Evolutionary conservation across 2,113 vertebrate genomes (phyloP).

Genomic region (Gadus chalcogrammus): DNA sequence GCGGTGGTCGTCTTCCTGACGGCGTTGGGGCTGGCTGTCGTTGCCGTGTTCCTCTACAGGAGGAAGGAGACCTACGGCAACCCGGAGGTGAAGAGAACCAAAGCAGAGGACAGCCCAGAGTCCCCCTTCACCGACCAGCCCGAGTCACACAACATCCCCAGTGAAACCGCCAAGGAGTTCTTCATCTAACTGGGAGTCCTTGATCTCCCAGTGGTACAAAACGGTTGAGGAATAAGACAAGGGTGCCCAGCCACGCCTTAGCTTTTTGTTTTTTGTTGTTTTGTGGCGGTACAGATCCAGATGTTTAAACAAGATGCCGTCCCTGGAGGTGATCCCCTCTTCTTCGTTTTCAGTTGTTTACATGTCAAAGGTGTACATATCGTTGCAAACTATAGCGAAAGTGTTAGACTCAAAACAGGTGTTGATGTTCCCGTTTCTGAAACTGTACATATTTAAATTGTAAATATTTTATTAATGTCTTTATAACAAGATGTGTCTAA

Average conservation of each 20-base stretch:
- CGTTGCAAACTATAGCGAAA: constrained; percentile 34
- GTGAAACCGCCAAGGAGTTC: constrained; percentile 89
- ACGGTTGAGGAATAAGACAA: constrained; percentile 14
- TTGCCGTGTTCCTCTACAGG: constrained; percentile 77
- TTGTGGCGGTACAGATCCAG: constrained; percentile 3
- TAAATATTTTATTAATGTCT: constrained; percentile 56
- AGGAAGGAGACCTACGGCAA: constrained; percentile 82
- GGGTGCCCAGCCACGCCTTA: constrained; percentile 28
- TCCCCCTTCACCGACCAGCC: constrained; percentile 81
- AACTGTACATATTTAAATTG: constrained; percentile 61
- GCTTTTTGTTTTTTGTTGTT: no score
- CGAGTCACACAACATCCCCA: constrained; percentile 74
- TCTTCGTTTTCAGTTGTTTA: constrained; percentile 32
- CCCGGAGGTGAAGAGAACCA: constrained; percentile 78
- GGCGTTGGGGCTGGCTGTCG: constrained; percentile 77
- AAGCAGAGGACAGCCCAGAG: constrained; percentile 81
- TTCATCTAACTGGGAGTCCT: constrained; percentile 78
- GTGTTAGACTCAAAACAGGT: constrained; percentile 27
- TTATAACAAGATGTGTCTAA: constrained; percentile 51
- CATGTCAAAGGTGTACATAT: constrained; percentile 37
- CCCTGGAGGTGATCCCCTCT: constrained; percentile 5
- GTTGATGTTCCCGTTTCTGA: constrained; percentile 41
- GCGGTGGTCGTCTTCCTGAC: constrained; percentile 87
- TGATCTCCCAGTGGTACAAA: constrained; percentile 10
- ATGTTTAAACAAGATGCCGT: constrained; percentile 4